Conservation (phyloP, 2,797 vertebrate genomes). For the Hypotaenidia okinawae region DNA sequence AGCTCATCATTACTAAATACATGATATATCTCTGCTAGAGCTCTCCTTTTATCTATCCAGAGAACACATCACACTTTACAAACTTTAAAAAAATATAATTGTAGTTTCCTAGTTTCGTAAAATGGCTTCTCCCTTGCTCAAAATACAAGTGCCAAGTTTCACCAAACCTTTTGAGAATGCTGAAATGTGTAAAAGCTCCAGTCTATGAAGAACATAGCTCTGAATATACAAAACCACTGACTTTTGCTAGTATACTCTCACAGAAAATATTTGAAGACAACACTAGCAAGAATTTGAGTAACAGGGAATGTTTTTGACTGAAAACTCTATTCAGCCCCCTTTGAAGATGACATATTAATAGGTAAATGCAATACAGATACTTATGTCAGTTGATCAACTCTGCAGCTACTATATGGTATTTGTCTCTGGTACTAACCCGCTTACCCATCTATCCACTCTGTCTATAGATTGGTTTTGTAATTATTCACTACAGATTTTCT, state of each 20-base stretch:
- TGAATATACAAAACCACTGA: background rate
- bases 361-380: background rate
- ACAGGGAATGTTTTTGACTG: background rate
- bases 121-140: background rate
- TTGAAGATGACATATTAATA: background rate
- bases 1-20: background rate
- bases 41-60: background rate
- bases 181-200: background rate
- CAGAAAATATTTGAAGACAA: background rate
- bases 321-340: background rate
- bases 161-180: background rate
- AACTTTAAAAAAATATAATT: background rate
- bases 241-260: background rate
- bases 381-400: background rate
- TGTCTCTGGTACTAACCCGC: background rate
- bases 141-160: background rate
- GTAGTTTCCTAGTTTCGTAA: background rate
- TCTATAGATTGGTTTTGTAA: background rate
- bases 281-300: background rate
- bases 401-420: background rate
- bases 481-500: background rate
- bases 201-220: background rate
- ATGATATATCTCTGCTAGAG: background rate
- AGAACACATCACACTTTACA: background rate
- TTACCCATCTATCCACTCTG: background rate